These are phyloP conservation scores for Tokudaia tokunoshimensis DNA, from an alignment of 2,797 vertebrate genomes.

Conservation along the genomic window DNA sequence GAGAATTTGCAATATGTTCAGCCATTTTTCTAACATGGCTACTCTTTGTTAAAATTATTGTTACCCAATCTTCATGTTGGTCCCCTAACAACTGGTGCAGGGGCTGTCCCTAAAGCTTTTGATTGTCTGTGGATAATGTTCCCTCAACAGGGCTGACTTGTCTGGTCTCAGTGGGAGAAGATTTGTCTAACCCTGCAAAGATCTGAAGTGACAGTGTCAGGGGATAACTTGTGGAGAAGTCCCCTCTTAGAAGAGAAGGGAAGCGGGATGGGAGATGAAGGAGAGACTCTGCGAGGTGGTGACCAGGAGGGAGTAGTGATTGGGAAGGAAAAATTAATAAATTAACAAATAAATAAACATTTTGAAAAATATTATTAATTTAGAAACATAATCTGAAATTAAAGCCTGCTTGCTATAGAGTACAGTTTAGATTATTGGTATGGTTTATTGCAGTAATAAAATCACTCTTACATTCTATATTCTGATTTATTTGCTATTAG, in stretches of 20 bases:
- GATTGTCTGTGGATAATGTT: background rate
- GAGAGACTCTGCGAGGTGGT: background rate
- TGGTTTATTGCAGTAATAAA: background rate
- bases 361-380: conserved; percentile 52
- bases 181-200: background rate
- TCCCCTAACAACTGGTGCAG: background rate
- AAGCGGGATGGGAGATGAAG: background rate
- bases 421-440: background rate
- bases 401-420: background rate
- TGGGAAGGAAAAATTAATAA: background rate
- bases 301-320: background rate
- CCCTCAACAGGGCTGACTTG: background rate
- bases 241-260: background rate
- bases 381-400: conserved; percentile 60
- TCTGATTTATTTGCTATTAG: conserved; percentile 9
- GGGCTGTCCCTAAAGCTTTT: background rate
- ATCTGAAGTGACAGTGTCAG: background rate
- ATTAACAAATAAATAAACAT: background rate
- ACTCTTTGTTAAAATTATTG: conserved; percentile 36
- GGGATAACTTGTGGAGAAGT: background rate
- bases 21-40: background rate
- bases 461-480: background rate
- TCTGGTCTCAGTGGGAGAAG: background rate
- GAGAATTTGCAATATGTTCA: background rate
- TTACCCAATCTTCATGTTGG: background rate